Conservation (phyloP, 1,140 invertebrate species). For the Listronotus bonariensis region DNA sequence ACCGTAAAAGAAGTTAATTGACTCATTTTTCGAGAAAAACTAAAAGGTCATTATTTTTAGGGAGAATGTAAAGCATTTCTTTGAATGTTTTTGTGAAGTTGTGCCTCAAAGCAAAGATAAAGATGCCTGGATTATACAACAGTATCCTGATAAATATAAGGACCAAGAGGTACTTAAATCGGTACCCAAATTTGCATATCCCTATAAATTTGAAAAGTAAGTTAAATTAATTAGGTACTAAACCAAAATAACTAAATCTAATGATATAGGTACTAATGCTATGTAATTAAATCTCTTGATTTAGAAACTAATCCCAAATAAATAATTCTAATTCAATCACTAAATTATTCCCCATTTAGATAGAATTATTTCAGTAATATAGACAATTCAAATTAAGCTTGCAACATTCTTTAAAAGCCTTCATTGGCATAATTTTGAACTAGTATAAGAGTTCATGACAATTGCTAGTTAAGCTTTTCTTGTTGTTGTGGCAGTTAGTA, state of each 20-base stretch:
- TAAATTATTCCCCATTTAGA: background rate
- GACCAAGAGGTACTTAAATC: constrained; percentile 78
- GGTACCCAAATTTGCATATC: constrained; percentile 84
- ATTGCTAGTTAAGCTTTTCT: too few species aligned
- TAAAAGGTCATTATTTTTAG: constrained; percentile 55
- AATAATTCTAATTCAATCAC: background rate
- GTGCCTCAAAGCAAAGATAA: constrained; percentile 66
- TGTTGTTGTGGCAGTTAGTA: too few species aligned
- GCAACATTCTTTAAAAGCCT: too few species aligned
- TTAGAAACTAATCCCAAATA: background rate
- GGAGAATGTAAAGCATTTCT: constrained; percentile 77
- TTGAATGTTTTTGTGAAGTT: constrained; percentile 84
- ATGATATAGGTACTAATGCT: background rate
- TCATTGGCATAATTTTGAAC: too few species aligned
- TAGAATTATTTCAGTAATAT: background rate
- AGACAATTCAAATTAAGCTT: too few species aligned
- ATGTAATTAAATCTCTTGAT: background rate
- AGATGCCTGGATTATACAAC: constrained; percentile 74
- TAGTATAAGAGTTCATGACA: too few species aligned
- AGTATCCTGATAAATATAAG: constrained; percentile 74
- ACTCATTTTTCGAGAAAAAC: background rate
- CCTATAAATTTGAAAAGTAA: constrained; percentile 80
- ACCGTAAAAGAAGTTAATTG: background rate
- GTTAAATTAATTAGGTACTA: constrained; percentile 38
- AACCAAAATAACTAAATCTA: constrained; percentile 1